These are phyloP conservation scores for Ormyrus pomaceus DNA, from an alignment of 2,888 invertebrate species.

Conservation along the genomic window DNA sequence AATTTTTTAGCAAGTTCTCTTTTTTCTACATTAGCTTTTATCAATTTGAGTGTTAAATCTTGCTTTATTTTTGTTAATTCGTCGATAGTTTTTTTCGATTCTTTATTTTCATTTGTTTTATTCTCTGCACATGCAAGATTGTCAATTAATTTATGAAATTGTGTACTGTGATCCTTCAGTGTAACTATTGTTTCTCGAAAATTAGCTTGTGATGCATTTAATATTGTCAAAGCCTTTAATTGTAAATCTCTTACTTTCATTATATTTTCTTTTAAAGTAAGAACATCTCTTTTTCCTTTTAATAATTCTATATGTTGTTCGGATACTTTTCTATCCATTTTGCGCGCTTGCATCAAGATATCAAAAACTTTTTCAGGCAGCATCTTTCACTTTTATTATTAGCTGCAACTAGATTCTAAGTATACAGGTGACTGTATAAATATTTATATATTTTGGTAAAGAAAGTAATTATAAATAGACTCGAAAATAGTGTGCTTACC, in stretches of 20 bases:
- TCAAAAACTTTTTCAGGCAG: conserved; percentile 27
- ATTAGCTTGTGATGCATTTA: conserved; percentile 50
- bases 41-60: conserved; percentile 46
- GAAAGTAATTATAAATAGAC: too few relatives aligned
- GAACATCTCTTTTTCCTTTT: conserved; percentile 41
- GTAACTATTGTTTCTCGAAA: conserved; percentile 35
- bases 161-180: conserved; percentile 55
- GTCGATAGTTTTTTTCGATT: neutral
- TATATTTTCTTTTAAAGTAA: conserved; percentile 52
- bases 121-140: conserved; percentile 15
- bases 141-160: conserved; percentile 33
- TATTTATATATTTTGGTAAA: too few relatives aligned
- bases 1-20: conserved; percentile 23
- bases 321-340: conserved; percentile 46
- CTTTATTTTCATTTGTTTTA: neutral
- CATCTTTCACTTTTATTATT: neutral
- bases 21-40: conserved; percentile 21
- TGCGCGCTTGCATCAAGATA: conserved; percentile 40
- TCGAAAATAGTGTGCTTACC: too few relatives aligned
- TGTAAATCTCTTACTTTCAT: conserved; percentile 45
- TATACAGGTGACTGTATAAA: too few relatives aligned
- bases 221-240: conserved; percentile 55
- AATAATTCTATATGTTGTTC: conserved; percentile 42
- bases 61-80: conserved; percentile 47
- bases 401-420: neutral